phyloP scores from a whole-genome alignment of 2,797 vertebrate genomes.

The Myotis pilosus region DNA sequence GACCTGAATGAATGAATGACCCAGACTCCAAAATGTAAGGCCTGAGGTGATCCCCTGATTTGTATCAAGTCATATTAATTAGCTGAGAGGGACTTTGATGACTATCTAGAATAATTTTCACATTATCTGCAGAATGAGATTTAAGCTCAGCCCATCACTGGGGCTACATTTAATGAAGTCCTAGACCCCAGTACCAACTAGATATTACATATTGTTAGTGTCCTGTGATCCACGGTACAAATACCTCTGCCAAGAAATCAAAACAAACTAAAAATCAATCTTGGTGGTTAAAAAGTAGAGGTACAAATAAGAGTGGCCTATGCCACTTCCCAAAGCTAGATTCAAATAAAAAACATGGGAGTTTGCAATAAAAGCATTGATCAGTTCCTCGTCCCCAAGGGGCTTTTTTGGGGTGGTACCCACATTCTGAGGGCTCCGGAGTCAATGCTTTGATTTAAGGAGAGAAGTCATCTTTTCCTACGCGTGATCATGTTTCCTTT shows the following conservation, averaged over 20 bases:
- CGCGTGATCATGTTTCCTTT: background rate
- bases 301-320: background rate
- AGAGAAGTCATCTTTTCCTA: background rate
- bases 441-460: background rate
- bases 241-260: background rate
- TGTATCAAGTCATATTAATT: background rate
- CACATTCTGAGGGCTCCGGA: background rate
- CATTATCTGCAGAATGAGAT: background rate
- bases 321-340: background rate
- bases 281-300: background rate
- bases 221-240: background rate
- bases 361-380: background rate
- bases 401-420: background rate
- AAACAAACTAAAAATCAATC: background rate
- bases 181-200: background rate
- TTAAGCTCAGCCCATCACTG: background rate
- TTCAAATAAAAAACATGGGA: background rate
- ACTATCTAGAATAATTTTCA: background rate
- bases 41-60: background rate
- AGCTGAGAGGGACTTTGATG: background rate
- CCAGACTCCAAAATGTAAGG: background rate
- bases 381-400: background rate
- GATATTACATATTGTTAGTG: background rate
- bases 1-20: background rate
- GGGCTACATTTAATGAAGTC: background rate